Evolutionary conservation across 53 echinoderm and acorn worm genomes (phyloP).

Genomic region (Stichopus horrens): DNA sequence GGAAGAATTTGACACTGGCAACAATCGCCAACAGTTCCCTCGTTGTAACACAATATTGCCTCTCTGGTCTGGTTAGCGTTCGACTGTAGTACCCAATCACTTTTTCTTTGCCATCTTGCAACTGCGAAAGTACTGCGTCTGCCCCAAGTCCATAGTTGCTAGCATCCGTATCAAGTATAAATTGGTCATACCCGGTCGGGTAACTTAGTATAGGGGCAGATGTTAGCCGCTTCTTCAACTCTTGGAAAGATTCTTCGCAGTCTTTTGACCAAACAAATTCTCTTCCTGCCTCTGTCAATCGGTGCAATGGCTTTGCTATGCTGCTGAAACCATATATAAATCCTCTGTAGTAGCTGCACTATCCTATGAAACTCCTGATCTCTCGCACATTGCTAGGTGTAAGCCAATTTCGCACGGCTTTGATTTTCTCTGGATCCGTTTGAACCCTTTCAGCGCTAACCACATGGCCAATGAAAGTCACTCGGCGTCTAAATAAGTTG

Average conservation of each 20-base stretch:
- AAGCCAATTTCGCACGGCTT: slow-evolving; percentile 5
- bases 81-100: slow-evolving; percentile 33
- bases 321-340: slow-evolving; percentile 14
- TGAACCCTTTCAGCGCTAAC: slow-evolving; percentile 48
- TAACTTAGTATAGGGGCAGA: slow-evolving; percentile 7
- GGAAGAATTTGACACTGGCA: background rate
- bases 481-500: slow-evolving; percentile 45
- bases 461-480: slow-evolving; percentile 52
- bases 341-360: slow-evolving; percentile 17
- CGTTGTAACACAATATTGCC: slow-evolving; percentile 25
- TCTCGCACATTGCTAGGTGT: background rate
- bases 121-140: background rate
- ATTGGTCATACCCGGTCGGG: slow-evolving; percentile 11
- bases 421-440: slow-evolving; percentile 9
- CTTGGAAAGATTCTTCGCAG: slow-evolving; percentile 22
- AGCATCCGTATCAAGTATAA: slow-evolving; percentile 21
- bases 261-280: slow-evolving; percentile 4
- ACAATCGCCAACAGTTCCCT: background rate
- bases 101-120: background rate
- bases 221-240: background rate
- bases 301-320: slow-evolving; percentile 23
- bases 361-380: slow-evolving; percentile 8
- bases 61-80: slow-evolving; percentile 5
- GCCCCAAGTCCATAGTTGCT: slow-evolving; percentile 19
- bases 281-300: background rate